Evolutionary conservation across 2,797 vertebrate genomes (phyloP), one percentile per base, ranked within the genome.

Genomic region (Enteromius viviparus): DNA sequence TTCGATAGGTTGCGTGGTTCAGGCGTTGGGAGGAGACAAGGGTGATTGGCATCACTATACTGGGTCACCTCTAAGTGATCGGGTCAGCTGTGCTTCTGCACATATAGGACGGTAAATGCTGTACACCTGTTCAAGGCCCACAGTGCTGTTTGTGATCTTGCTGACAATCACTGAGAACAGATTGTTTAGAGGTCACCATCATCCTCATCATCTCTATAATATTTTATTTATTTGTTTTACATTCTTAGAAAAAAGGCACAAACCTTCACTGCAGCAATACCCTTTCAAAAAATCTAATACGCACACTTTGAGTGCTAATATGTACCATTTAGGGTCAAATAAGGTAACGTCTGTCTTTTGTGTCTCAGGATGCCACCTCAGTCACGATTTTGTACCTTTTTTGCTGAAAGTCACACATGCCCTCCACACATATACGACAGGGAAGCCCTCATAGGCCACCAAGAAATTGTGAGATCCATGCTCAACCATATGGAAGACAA

Each of bases 111-210:
- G 2, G 34, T 21, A 12, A 14, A 21, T 47, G 47, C 40, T n/a
- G 40, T 17, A 64, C 80, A 81, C 55, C 80, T 81, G 69, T 74
- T 81, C 55, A 17, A 64, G 68, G 26, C 29, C 69, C 29, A 55
- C 29, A 37, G 8, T 21, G 17, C 40, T 10, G 55, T 72, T 64
- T n/a, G 23, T 23, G 55, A 64, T 34, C 29, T 51, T 19, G 29
- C 12, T 81, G 80, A 81, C 69, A 74, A 74, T 81, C 53, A 62
- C 29, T 3, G 21, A 81, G 70, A 74, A 74, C 80, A 72, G 19
- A 81, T 3, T 64, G 69, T 49, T 77, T 23, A 75, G 29, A n/a
- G 6, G 45, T 75, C n/a, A 42, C 15, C 23, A 1, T 23, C 49
- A 47, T 29, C 40, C 62, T 29, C 17, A 1, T 23, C 34, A 62